Conservation (phyloP, 2,888 invertebrate genomes). For the Phengaris alcon region DNA sequence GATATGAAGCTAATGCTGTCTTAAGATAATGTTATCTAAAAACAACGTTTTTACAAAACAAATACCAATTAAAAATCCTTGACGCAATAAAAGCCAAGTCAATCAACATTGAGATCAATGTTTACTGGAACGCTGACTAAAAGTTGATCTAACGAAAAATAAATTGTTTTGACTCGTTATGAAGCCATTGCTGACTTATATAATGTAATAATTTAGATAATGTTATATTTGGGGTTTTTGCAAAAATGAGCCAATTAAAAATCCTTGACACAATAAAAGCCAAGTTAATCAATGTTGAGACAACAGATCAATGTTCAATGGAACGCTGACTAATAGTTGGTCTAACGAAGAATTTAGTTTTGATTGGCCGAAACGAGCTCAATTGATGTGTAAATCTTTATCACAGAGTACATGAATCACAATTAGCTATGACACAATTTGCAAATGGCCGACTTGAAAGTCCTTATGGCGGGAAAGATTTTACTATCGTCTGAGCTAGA, state of each 20-base stretch:
- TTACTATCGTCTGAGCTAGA: not conserved
- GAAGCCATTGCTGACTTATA: too few species aligned
- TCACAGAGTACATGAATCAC: conserved; percentile 36
- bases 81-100: too few species aligned
- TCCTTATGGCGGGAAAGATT: not conserved
- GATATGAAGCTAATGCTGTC: too few species aligned
- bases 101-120: too few species aligned
- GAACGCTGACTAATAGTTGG: conserved; percentile 49
- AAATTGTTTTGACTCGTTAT: too few species aligned
- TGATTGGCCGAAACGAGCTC: conserved; percentile 63
- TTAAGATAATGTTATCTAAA: too few species aligned
- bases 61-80: too few species aligned
- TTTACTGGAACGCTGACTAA: too few species aligned
- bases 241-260: not conserved
- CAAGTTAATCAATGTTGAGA: not conserved
- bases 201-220: too few species aligned
- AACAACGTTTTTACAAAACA: too few species aligned
- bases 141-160: too few species aligned
- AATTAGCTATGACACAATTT: conserved; percentile 25
- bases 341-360: conserved; percentile 50
- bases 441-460: conserved; percentile 20
- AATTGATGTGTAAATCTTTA: conserved; percentile 53
- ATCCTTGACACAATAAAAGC: not conserved
- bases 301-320: conserved; percentile 33
- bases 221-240: too few species aligned